These are phyloP conservation scores for human DNA, from an alignment of 2,113 vertebrate species.

Conservation along the genomic window GRCh38 chr14:79899001-79899500, in stretches of 20 bases:
- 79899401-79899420: not conserved
- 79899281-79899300: not conserved
- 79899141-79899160: not conserved
- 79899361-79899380: not conserved
- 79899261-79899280: not conserved
- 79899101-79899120: not conserved
- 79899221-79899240: not conserved
- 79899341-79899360: not conserved
- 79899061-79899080: not conserved
- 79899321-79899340: not conserved
- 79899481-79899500: not conserved
- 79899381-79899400: not conserved
- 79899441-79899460: not conserved
- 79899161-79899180: not conserved
- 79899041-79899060: not conserved
- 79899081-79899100: not conserved
- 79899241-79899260: not conserved
- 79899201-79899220: not conserved
- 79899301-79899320: not conserved
- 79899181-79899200: not conserved
- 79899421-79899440: not conserved
- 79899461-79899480: not conserved
- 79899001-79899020: not conserved
- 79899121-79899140: not conserved
- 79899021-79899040: constrained; percentile 6